Conservation (phyloP, 2,113 vertebrate genomes). For the Fregetta grallaria region DNA sequence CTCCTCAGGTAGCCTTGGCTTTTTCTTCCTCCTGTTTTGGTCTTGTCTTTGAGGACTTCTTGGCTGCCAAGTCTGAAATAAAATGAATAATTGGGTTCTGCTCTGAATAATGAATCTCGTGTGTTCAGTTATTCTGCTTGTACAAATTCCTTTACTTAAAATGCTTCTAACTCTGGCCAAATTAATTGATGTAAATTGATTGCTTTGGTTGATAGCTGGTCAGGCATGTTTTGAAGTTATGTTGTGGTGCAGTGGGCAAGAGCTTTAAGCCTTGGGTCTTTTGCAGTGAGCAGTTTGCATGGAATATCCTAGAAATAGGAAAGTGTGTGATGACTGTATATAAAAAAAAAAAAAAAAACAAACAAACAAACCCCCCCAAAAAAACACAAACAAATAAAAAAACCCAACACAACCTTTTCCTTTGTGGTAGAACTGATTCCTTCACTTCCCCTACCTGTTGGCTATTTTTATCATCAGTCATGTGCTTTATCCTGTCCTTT, state of each 20-base stretch:
- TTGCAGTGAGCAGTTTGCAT: neutral
- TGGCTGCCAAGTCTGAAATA: neutral
- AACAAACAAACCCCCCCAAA: neutral
- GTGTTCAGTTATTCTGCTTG: neutral
- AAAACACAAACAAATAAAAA: too few relatives aligned
- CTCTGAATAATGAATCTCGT: neutral
- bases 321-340: neutral
- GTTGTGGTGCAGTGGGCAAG: neutral
- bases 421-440: neutral
- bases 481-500: neutral
- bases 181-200: neutral
- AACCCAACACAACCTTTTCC: neutral
- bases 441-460: neutral
- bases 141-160: neutral
- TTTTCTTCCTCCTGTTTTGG: neutral
- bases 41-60: neutral
- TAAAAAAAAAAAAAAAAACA: neutral
- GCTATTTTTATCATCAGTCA: neutral
- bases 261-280: neutral
- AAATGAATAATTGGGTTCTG: neutral
- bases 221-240: neutral
- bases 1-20: neutral
- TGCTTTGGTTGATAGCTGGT: neutral
- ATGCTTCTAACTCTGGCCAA: neutral
- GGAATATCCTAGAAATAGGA: neutral